phyloP scores from a whole-genome alignment of 2,797 vertebrate species.

The Gymnoscopelus microlampas region DNA sequence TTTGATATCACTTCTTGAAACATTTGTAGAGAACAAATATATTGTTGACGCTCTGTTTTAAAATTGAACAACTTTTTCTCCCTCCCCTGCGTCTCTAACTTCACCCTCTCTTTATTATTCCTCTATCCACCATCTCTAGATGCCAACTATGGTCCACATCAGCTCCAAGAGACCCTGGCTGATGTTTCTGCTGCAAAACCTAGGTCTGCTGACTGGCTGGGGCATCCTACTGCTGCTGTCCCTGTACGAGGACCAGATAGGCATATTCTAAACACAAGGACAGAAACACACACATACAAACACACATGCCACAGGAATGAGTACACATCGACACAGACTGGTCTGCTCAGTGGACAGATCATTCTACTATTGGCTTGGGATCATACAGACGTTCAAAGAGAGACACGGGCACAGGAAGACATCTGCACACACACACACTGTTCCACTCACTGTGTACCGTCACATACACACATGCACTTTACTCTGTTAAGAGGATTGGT shows the following conservation, averaged over 20 bases:
- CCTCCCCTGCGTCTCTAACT: background rate
- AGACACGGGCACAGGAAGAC: background rate
- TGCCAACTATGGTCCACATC: conserved; percentile 85
- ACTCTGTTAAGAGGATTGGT: no score
- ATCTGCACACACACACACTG: no score
- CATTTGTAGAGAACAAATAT: background rate
- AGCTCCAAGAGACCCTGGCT: conserved; percentile 82
- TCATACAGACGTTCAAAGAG: background rate
- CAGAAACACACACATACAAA: background rate
- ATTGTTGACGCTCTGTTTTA: no score
- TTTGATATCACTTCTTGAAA: no score
- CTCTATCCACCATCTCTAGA: conserved; percentile 62
- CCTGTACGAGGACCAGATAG: conserved; percentile 85
- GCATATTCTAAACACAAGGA: conserved; percentile 58
- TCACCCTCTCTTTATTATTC: background rate
- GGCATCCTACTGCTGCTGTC: conserved; percentile 83
- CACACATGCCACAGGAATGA: background rate
- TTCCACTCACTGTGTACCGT: no score
- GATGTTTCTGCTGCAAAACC: conserved; percentile 87
- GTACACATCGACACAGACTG: background rate
- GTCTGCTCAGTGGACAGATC: background rate
- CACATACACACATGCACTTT: no score
- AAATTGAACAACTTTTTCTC: no score
- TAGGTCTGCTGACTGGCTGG: conserved; percentile 88
- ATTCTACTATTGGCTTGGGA: background rate